Conservation (phyloP, 1,140 invertebrate genomes). For the Phymorhynchus buccinoides region DNA sequence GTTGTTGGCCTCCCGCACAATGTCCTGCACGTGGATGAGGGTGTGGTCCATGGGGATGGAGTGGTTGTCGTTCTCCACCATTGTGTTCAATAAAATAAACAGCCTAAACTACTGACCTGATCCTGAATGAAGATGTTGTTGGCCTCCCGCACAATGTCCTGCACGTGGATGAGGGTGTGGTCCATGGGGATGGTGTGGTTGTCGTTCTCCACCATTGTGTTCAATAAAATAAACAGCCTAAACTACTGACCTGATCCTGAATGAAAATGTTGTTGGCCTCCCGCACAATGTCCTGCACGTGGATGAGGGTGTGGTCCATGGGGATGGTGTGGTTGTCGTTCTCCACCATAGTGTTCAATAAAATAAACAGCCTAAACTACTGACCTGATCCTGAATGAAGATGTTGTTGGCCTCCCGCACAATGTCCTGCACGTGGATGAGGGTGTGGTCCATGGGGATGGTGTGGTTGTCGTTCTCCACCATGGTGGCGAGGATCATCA, state of each 20-base stretch:
- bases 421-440: slow-evolving; percentile 90
- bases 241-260: slow-evolving; percentile 87
- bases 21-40: slow-evolving; percentile 91
- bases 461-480: slow-evolving; percentile 82
- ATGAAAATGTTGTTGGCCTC: slow-evolving; percentile 96
- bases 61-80: slow-evolving; percentile 81
- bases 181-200: slow-evolving; percentile 85
- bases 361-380: not conserved
- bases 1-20: slow-evolving; percentile 94
- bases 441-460: slow-evolving; percentile 79
- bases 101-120: slow-evolving; percentile 80
- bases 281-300: slow-evolving; percentile 93
- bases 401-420: slow-evolving; percentile 95
- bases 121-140: slow-evolving; percentile 96
- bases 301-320: slow-evolving; percentile 83
- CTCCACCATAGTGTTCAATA: slow-evolving; percentile 85
- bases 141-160: slow-evolving; percentile 93
- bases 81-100: slow-evolving; percentile 86
- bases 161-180: slow-evolving; percentile 87
- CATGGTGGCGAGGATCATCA: slow-evolving; percentile 95
- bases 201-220: slow-evolving; percentile 80
- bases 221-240: slow-evolving; percentile 78
- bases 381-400: slow-evolving; percentile 96
- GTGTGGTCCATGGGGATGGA: slow-evolving; percentile 82
- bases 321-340: slow-evolving; percentile 82